phyloP scores from a whole-genome alignment of 2,113 vertebrate genomes.

The Myiozetetes cayanensis region DNA sequence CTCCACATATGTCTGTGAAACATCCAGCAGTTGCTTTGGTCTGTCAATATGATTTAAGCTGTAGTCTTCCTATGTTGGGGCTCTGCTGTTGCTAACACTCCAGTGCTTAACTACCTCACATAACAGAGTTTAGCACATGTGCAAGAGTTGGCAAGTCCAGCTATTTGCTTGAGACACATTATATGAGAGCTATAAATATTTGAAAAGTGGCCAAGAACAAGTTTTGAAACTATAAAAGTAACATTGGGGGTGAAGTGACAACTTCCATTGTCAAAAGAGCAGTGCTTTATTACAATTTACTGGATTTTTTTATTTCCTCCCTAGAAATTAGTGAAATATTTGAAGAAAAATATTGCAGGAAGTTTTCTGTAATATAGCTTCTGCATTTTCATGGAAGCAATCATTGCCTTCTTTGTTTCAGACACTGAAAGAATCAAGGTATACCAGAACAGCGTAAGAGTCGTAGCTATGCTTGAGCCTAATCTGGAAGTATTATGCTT shows the following conservation, averaged over 20 bases:
- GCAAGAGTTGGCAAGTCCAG: background rate
- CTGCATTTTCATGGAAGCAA: background rate
- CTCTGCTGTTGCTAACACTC: background rate
- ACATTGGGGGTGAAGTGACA: background rate
- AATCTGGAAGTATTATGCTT: background rate
- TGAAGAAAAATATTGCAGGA: background rate
- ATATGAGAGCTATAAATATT: conserved; percentile 34
- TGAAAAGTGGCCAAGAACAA: conserved; percentile 41
- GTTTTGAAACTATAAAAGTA: conserved; percentile 36
- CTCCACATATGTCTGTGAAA: background rate
- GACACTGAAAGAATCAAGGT: background rate
- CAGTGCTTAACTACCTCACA: background rate
- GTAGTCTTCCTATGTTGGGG: background rate
- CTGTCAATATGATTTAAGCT: conserved; percentile 17
- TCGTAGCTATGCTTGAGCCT: background rate
- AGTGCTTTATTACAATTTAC: background rate
- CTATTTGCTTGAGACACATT: conserved; percentile 2
- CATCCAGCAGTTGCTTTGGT: background rate
- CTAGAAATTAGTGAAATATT: background rate
- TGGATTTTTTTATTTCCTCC: background rate
- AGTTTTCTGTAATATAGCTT: background rate
- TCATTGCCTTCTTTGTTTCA: background rate
- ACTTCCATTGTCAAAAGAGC: background rate
- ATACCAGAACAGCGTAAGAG: background rate
- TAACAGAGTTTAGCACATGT: background rate